Conservation (phyloP, 2,113 vertebrate genomes). For the Hyperoodon ampullatus region DNA sequence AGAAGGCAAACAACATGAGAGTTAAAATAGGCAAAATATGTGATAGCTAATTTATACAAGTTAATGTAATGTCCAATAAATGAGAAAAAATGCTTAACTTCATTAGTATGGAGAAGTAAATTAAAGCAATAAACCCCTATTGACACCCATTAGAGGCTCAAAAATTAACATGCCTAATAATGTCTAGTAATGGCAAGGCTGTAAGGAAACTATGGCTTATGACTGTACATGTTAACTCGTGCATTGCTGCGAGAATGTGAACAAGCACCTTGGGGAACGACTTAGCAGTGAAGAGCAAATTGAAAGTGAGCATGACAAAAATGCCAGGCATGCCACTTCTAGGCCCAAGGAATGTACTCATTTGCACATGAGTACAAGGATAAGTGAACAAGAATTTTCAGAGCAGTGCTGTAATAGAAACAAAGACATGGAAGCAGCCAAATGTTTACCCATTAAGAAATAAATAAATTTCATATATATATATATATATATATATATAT, state of each 20-base stretch:
- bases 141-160: not conserved
- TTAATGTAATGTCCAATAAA: not conserved
- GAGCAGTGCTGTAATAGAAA: not conserved
- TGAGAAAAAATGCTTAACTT: not conserved
- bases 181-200: not conserved
- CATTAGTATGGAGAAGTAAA: not conserved
- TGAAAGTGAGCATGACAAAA: not conserved
- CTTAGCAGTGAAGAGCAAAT: not conserved
- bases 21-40: not conserved
- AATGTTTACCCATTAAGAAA: not conserved
- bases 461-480: not conserved
- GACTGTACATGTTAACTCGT: no score
- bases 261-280: no score
- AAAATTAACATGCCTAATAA: not conserved
- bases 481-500: not conserved
- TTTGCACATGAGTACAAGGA: not conserved
- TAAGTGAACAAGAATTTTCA: not conserved
- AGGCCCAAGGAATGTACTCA: not conserved
- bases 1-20: not conserved
- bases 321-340: not conserved
- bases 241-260: not conserved
- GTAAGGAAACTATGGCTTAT: not conserved
- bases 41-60: not conserved
- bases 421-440: not conserved
- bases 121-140: not conserved